A percentile compares a stretch with the other conserved stretches of the same genome.
These are phyloP conservation scores for Neoitamus cyanurus DNA, from an alignment of 2,888 invertebrate species.

Conservation along the genomic window DNA sequence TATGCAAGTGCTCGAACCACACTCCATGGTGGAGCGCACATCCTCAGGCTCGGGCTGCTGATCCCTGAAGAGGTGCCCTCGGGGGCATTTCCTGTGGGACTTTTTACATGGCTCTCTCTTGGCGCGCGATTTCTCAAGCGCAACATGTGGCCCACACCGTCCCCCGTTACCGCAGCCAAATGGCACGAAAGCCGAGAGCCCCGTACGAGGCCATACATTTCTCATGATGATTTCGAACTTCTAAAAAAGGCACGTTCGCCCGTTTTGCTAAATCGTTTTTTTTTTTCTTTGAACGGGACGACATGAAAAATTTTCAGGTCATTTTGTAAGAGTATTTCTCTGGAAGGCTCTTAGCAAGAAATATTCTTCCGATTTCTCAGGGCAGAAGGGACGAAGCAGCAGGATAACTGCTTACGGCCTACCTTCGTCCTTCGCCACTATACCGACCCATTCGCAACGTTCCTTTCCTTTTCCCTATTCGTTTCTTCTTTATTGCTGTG, in stretches of 20 bases:
- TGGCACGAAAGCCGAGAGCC: background rate
- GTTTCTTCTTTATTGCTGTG: background rate
- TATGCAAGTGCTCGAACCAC: slow-evolving; percentile 24
- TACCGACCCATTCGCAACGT: background rate
- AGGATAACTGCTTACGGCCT: background rate
- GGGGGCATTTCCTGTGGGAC: slow-evolving; percentile 20
- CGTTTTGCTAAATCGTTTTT: background rate
- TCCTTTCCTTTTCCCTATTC: background rate
- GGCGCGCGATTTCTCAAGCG: slow-evolving; percentile 6
- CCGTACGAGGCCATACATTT: background rate
- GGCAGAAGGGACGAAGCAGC: background rate
- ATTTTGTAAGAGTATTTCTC: background rate
- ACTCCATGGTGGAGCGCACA: background rate
- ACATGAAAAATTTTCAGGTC: background rate
- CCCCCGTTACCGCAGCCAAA: background rate
- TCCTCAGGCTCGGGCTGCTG: background rate
- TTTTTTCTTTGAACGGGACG: background rate
- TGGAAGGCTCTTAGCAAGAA: background rate
- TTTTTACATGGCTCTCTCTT: background rate
- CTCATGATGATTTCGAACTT: background rate
- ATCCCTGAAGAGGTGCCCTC: background rate
- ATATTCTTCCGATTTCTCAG: background rate
- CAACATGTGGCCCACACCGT: slow-evolving; percentile 9
- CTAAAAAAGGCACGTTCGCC: background rate
- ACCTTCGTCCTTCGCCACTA: background rate